Percentiles rank a stretch among this genome's conserved stretches.
Evolutionary conservation across 2,113 vertebrate species (phyloP).

Genomic region (Apeltes quadracus): DNA sequence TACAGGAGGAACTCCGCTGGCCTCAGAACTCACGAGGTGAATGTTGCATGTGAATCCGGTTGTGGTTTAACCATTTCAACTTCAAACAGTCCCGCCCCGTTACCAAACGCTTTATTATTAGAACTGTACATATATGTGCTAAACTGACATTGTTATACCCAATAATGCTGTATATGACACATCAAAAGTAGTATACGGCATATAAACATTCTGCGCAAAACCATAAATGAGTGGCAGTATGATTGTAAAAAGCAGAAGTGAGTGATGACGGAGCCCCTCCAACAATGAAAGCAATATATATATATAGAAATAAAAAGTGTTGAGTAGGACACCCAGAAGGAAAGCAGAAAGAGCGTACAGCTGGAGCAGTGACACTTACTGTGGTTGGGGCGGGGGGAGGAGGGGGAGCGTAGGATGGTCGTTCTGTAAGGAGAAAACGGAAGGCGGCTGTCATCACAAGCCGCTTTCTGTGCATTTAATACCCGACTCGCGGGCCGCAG

Average conservation of each 20-base stretch:
- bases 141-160: neutral
- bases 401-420: constrained; percentile 96
- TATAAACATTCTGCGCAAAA: neutral
- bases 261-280: constrained; percentile 32
- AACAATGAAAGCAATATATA: constrained; percentile 4
- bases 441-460: neutral
- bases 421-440: constrained; percentile 80
- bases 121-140: neutral
- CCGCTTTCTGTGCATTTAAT: neutral
- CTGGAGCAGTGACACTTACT: constrained; percentile 84
- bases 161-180: neutral
- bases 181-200: neutral
- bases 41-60: constrained; percentile 11
- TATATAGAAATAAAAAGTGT: constrained; percentile 2
- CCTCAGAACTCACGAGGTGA: constrained; percentile 42
- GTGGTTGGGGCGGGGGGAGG: constrained; percentile 95
- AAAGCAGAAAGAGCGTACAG: neutral
- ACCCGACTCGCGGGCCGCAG: too few relatives aligned
- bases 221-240: constrained; percentile 8
- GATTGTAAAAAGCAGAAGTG: constrained; percentile 46
- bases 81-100: constrained; percentile 18
- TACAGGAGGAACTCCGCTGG: constrained; percentile 80
- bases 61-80: too few relatives aligned
- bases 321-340: constrained; percentile 14
- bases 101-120: constrained; percentile 10